A percentile compares a stretch with the other conserved stretches of the same genome.
These are phyloP conservation scores for Tautogolabrus adspersus DNA, from an alignment of 2,113 vertebrate species.

Conservation along the genomic window DNA sequence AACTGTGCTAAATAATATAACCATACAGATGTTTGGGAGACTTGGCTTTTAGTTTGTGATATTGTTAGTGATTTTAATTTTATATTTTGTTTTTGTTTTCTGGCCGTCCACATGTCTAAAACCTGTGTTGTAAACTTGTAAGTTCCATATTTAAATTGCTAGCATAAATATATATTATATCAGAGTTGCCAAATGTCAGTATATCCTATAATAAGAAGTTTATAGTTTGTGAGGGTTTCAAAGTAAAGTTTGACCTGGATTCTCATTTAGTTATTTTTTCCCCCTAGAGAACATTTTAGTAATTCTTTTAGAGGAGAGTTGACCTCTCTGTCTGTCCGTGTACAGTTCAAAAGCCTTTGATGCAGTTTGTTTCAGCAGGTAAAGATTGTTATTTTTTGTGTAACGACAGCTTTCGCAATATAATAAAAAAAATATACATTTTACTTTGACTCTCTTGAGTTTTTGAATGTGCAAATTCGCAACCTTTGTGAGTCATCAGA, in stretches of 20 bases:
- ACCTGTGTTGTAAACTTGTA: conserved; percentile 66
- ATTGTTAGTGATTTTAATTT: conserved; percentile 7
- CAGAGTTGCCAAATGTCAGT: conserved; percentile 68
- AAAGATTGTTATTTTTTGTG: conserved; percentile 65
- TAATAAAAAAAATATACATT: conserved; percentile 64
- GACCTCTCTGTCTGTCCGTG: conserved; percentile 65
- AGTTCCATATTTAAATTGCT: conserved; percentile 68
- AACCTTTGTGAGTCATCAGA: no score
- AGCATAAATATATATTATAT: conserved; percentile 73
- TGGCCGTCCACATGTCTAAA: conserved; percentile 73
- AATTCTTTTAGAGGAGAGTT: conserved; percentile 59
- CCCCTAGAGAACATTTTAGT: not conserved
- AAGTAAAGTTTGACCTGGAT: conserved; percentile 42
- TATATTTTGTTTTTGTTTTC: conserved; percentile 32
- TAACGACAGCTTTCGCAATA: conserved; percentile 74
- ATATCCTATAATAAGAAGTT: conserved; percentile 66
- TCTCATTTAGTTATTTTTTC: conserved; percentile 53
- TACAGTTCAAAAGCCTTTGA: conserved; percentile 60
- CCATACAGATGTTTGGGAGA: conserved; percentile 16
- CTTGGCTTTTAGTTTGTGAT: not conserved
- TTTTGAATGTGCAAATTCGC: conserved; percentile 12
- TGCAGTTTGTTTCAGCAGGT: conserved; percentile 63
- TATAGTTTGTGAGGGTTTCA: conserved; percentile 68
- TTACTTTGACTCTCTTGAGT: conserved; percentile 39
- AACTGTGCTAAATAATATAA: not conserved